Percentiles rank a stretch among this genome's conserved stretches.
Evolutionary conservation across 2,113 vertebrate genomes (phyloP).

Genomic region (Clinocottus analis): DNA sequence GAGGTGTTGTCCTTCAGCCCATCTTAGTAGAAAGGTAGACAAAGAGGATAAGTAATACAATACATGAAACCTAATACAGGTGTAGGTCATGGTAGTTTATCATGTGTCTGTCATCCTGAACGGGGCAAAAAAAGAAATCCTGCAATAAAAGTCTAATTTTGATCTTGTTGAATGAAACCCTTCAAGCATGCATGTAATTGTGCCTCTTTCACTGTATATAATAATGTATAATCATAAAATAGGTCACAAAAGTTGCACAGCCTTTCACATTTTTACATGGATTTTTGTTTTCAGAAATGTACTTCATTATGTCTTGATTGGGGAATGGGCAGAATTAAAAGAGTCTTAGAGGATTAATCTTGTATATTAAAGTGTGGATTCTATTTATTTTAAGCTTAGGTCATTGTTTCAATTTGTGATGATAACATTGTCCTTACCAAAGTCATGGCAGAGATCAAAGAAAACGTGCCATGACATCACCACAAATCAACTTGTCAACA

Average conservation of each 20-base stretch:
- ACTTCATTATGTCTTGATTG: background rate
- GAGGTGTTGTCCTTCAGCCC: slow-evolving; percentile 45
- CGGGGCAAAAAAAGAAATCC: background rate
- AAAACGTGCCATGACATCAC: too few species aligned
- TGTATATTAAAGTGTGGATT: too few species aligned
- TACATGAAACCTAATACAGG: slow-evolving; percentile 62
- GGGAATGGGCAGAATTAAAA: background rate
- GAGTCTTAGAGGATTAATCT: too few species aligned
- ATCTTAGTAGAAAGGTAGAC: slow-evolving; percentile 56
- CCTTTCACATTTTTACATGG: background rate
- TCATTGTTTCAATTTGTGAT: too few species aligned
- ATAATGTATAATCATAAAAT: background rate
- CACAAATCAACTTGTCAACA: too few species aligned
- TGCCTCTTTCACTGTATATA: background rate
- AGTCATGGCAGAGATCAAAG: too few species aligned
- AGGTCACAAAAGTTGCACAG: background rate
- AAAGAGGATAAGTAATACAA: slow-evolving; percentile 61
- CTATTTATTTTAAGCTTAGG: too few species aligned
- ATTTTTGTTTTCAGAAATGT: background rate
- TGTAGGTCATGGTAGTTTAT: slow-evolving; percentile 60
- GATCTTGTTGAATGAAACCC: background rate
- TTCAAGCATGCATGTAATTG: background rate
- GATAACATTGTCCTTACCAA: too few species aligned
- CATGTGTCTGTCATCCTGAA: slow-evolving; percentile 54
- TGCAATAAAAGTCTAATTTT: slow-evolving; percentile 17